Evolutionary conservation across 2,888 invertebrate genomes (phyloP).

Genomic region (Pomacea canaliculata): DNA sequence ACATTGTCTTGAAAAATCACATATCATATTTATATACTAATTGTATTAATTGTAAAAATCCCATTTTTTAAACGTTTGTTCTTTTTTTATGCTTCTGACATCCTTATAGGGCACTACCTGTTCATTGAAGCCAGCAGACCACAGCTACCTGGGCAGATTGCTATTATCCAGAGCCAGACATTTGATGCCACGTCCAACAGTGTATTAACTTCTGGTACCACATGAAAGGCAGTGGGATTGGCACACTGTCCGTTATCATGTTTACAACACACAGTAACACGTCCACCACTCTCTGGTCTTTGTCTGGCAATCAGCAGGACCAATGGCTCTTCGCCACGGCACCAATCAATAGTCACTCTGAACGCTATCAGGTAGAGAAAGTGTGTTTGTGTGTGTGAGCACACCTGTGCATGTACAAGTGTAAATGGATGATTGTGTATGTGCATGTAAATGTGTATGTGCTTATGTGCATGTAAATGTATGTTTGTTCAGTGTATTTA

Average conservation of each 20-base stretch:
- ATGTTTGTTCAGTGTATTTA: too few species aligned
- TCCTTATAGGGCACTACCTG: conserved; percentile 70
- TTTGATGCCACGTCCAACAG: conserved; percentile 24
- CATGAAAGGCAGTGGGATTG: conserved; percentile 35
- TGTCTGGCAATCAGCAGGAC: conserved; percentile 47
- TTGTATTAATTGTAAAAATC: too few species aligned
- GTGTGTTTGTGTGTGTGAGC: background rate
- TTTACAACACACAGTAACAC: conserved; percentile 37
- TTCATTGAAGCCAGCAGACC: conserved; percentile 76
- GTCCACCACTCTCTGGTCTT: conserved; percentile 42
- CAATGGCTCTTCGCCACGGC: conserved; percentile 54
- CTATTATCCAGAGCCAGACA: conserved; percentile 28
- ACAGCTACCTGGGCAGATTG: conserved; percentile 71
- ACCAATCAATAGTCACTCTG: conserved; percentile 14
- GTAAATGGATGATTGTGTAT: too few species aligned
- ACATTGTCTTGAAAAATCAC: too few species aligned
- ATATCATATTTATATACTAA: too few species aligned
- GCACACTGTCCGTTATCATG: conserved; percentile 52
- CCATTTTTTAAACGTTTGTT: too few species aligned
- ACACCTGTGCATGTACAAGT: too few species aligned
- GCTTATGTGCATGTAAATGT: too few species aligned
- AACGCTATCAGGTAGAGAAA: conserved; percentile 17
- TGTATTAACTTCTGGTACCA: conserved; percentile 54
- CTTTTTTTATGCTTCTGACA: too few species aligned
- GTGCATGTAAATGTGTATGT: too few species aligned